A percentile compares a stretch with the other conserved stretches of the same genome.
These are phyloP conservation scores for Scomber scombrus DNA, from an alignment of 2,113 vertebrate genomes.

Conservation along the genomic window DNA sequence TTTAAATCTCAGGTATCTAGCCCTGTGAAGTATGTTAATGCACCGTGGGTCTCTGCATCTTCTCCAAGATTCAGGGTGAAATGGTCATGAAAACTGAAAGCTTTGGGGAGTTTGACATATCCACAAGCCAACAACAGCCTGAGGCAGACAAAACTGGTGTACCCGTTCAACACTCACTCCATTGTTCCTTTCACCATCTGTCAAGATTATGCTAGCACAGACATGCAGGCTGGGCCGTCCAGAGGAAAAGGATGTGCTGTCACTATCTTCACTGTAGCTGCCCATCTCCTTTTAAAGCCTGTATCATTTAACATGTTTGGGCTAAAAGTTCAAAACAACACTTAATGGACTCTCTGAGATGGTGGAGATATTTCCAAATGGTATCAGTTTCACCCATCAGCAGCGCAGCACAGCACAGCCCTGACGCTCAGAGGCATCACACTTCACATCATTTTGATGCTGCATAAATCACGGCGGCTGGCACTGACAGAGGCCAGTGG, in stretches of 20 bases:
- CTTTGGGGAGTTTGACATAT: constrained; percentile 31
- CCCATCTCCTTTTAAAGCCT: constrained; percentile 52
- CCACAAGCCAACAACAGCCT: constrained; percentile 44
- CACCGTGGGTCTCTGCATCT: not conserved
- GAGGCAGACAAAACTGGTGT: constrained; percentile 14
- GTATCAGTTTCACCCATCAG: constrained; percentile 72
- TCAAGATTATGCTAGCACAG: constrained; percentile 50
- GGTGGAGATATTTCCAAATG: constrained; percentile 51
- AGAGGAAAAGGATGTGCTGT: constrained; percentile 50
- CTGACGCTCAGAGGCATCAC: constrained; percentile 35
- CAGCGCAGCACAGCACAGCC: not conserved
- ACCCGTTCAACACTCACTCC: constrained; percentile 34
- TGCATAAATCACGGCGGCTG: constrained; percentile 62
- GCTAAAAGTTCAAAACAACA: constrained; percentile 73
- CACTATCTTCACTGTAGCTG: constrained; percentile 37
- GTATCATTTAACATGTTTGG: constrained; percentile 76
- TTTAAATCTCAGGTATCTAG: not conserved
- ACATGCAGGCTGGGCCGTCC: constrained; percentile 51
- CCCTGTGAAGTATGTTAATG: not conserved
- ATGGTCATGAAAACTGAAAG: constrained; percentile 30
- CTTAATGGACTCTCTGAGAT: constrained; percentile 75
- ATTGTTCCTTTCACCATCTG: constrained; percentile 49
- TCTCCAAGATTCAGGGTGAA: constrained; percentile 15
- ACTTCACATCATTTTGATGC: constrained; percentile 68
- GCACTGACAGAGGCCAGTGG: constrained; percentile 49